Evolutionary conservation across 2,888 invertebrate genomes (phyloP), one percentile per base, ranked within the genome.

Genomic region (Tryphoninae sp.): DNA sequence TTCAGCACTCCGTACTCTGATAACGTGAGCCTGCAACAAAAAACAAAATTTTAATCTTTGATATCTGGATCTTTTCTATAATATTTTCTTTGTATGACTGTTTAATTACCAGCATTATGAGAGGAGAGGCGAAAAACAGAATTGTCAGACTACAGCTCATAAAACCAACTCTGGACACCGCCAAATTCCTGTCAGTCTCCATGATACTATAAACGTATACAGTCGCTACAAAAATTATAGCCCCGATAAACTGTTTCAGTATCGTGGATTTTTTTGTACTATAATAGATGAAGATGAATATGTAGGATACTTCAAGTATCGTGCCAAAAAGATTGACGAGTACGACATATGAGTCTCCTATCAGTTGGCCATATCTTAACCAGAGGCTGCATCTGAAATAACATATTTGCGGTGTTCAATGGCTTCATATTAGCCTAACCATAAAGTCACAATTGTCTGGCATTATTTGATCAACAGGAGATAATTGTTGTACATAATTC

Each of bases 81-180:
- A 53, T 55, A 19, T 53, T 16, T n/a, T 58, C 19, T 22, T 58
- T 22, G 2, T 49, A 40, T 22, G 8, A 6, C 51, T 58, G 8
- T 49, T 67, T 45, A 88, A 92, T 91, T 88, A 96, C 93, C 86
- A 97, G 91, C 90, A 96, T 95, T 71, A 95, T 95, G 85, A 98
- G 93, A 4, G 97, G 98, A 11, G 97, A 95, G 23, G 96, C 96
- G 90, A 97, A 96, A 87, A 97, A 96, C 82, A 96, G 88, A 69
- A 97, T 94, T 0, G 97, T 97, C 65, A 97, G 93, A 33, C 94
- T 90, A 91, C 96, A 96, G 86, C 96, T 95, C 67, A 95, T 89
- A 51, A 95, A 90, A 68, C 97, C 97, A 86, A 97, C 93, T 86
- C 94, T 92, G 82, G 92, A 92, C 85, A 94, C 92, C 23, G 95